Percentiles rank a stretch among this genome's conserved stretches.
These are phyloP conservation scores for Dromaius novaehollandiae DNA, from an alignment of 2,113 vertebrate species.

Conservation along the genomic window DNA sequence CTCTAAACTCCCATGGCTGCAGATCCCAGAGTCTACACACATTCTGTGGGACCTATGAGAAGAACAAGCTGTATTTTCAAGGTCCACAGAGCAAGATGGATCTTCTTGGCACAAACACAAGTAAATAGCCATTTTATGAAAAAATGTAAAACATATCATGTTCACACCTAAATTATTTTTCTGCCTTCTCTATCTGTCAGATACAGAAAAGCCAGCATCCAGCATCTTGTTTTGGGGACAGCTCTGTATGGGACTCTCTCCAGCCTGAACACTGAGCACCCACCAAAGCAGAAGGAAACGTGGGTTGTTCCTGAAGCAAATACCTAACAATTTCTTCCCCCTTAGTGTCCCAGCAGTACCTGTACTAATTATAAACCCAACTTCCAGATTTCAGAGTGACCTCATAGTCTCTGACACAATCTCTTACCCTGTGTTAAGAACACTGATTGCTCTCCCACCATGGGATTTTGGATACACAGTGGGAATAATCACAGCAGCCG, in stretches of 20 bases:
- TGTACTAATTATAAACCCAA: not conserved
- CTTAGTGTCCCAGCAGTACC: not conserved
- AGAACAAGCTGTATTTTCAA: not conserved
- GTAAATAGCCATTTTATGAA: not conserved
- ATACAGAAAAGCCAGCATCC: not conserved
- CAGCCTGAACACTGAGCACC: not conserved
- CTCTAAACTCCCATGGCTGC: not conserved
- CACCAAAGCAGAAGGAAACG: not conserved
- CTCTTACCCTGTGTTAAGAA: not conserved
- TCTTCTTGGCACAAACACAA: not conserved
- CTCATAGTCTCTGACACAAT: not conserved
- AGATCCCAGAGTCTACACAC: not conserved
- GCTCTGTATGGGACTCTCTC: not conserved
- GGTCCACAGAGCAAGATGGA: not conserved
- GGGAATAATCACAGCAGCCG: not conserved
- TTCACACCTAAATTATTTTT: not conserved
- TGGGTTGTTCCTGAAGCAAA: not conserved
- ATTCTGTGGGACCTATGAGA: not conserved
- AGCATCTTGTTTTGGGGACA: not conserved
- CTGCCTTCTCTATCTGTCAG: not conserved
- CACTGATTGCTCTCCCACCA: not conserved
- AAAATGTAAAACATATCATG: not conserved
- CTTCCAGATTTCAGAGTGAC: not conserved
- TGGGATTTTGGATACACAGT: not conserved
- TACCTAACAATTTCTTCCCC: not conserved